Evolutionary conservation across 2,113 vertebrate genomes (phyloP), one percentile per base, ranked within the genome.

Genomic region (Daubentonia madagascariensis): DNA sequence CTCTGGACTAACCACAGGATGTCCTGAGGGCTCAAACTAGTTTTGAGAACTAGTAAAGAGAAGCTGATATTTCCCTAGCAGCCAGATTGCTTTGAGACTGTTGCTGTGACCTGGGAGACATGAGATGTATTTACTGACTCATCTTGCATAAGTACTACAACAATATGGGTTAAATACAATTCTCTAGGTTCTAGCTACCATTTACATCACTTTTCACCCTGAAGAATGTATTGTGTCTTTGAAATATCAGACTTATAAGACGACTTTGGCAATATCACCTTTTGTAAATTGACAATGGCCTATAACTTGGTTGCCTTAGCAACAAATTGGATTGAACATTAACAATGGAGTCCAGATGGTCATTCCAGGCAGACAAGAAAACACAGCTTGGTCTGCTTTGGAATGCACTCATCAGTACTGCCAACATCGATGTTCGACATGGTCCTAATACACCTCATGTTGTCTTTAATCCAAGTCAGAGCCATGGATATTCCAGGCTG

Each of bases 311-410:
- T 98, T 97, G 97, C 96, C 97, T 84, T 97, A 94, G 96, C 97
- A 98, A 97, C 97, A 98, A 97, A 97, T 92, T 91, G 89, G 76
- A 94, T 96, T 94, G 95, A 94, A 72, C 75, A 95, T 97, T 98
- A 97, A 97, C 91, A 96, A 90, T 67, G 95, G 95, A 97, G 94
- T 97, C 91, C 93, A 97, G 95, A 98, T 90, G 96, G 96, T 93
- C 97, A 97, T 93, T 97, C 94, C 50, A 96, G 79, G 57, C 67
- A 93, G 95, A 96, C 78, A 96, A 97, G 93, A 91, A 91, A 96
- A 72, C n/a, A 65, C 37, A 68, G 85, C 65, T 85, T 61, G 32
- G 93, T 75, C 85, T 85, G 91, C 81, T 93, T 68, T 78, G 76
- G 67, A 89, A 97, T 18, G 72, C 40, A 59, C 57, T 78, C 76